Evolutionary conservation across 1,140 invertebrate genomes (phyloP), one percentile per base, ranked within the genome.

Genomic region (Vollenhovia emeryi): DNA sequence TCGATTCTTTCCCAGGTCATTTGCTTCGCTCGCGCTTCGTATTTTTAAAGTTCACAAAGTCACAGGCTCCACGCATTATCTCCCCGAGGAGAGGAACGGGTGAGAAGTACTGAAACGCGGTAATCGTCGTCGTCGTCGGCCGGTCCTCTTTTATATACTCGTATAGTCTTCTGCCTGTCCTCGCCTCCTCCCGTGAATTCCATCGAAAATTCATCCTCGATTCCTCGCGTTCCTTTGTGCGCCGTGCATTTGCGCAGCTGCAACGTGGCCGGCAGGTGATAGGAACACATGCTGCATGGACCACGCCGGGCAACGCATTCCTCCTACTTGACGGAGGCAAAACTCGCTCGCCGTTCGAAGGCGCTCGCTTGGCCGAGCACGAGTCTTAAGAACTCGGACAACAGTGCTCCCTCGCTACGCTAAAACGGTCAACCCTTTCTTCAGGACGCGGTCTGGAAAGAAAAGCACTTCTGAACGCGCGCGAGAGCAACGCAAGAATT

Each of bases 211-310:
- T 75, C 68, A 71, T 83, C 27, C 52, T 84, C 57, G 86, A 87
- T 87, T 78, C 69, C 86, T 73, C 62, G 24, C 50, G 45, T 11
- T 59, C 79, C 74, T 85, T 84, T 84, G 68, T 87, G 45, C 84
- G 62, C 43, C 74, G 68, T 87, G 50, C 55, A 21, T 66, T 68
- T 62, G 52, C 86, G 87, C 87, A 89, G 87, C 87, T 89, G 87
- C 87, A 88, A 85, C 73, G 40, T 24, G 33, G 50, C 82, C 84
- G 74, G 86, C 87, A 88, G 87, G 87, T 88, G 87, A 88, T 88
- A 88, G 86, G 50, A 88, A 88, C 86, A 88, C 87, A 88, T 88
- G 87, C 87, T 84, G 80, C 86, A 75, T 73, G 87, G 86, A 73
- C 87, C 86, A 43, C 43, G 78, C 15, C n/a, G 52, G 33, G 55